These are phyloP conservation scores for Drosophila navojoa DNA, from an alignment of 1,140 invertebrate genomes.

Conservation along the genomic window DNA sequence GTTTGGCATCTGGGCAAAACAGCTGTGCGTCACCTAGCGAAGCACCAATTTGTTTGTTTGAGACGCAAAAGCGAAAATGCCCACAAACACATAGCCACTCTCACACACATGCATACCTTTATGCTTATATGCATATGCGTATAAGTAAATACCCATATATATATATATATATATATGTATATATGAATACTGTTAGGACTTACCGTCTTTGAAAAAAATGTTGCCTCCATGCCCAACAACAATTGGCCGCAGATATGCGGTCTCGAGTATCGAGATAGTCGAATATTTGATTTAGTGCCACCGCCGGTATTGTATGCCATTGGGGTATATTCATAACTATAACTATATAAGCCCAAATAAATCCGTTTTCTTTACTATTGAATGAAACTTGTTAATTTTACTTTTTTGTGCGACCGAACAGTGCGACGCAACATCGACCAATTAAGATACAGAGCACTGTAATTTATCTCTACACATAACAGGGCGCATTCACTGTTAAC, in stretches of 20 bases:
- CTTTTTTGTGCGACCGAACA: conserved; percentile 38
- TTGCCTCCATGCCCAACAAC: conserved; percentile 76
- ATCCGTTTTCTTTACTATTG: conserved; percentile 37
- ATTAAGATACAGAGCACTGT: conserved; percentile 45
- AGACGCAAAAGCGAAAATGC: conserved; percentile 57
- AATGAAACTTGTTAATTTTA: conserved; percentile 45
- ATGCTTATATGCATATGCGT: conserved; percentile 6
- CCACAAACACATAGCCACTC: conserved; percentile 36
- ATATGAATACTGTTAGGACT: conserved; percentile 41
- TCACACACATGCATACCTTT: conserved; percentile 25
- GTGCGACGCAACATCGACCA: conserved; percentile 49
- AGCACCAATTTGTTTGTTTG: conserved; percentile 46
- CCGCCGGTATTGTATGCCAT: conserved; percentile 75
- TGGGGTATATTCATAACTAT: conserved; percentile 73
- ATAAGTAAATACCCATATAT: conserved; percentile 8
- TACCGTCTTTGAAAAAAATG: conserved; percentile 81
- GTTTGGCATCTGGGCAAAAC: conserved; percentile 14
- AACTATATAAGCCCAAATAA: conserved; percentile 44
- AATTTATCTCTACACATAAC: conserved; percentile 7
- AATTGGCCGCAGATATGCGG: conserved; percentile 65
- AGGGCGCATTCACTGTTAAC: conserved; percentile 16
- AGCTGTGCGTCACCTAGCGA: conserved; percentile 56
- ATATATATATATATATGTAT: conserved; percentile 4
- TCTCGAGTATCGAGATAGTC: conserved; percentile 66
- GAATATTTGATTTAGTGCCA: conserved; percentile 77